These are phyloP conservation scores for Enteromius mattozi DNA, from an alignment of 2,797 vertebrate genomes.

Conservation along the genomic window DNA sequence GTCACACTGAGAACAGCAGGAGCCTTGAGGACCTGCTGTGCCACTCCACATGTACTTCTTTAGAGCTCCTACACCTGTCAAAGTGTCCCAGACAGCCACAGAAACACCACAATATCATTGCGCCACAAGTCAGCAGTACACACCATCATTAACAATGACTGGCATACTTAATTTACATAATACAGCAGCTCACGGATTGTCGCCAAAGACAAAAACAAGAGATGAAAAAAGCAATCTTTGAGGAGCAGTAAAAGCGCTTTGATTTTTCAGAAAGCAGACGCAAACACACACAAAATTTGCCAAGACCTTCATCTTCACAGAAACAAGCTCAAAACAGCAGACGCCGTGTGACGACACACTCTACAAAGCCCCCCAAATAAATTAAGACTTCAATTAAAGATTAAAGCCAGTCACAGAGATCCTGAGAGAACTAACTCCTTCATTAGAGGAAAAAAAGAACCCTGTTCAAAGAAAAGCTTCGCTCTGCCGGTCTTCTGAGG, in stretches of 20 bases:
- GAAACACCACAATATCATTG: background rate
- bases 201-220: background rate
- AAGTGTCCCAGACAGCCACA: constrained; percentile 19
- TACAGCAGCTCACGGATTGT: background rate
- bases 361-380: constrained; percentile 35
- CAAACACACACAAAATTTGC: background rate
- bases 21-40: constrained; percentile 34
- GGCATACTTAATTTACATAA: constrained; percentile 10
- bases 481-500: constrained; percentile 9
- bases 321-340: constrained; percentile 20
- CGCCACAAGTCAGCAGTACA: background rate
- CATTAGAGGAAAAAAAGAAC: background rate
- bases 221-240: constrained; percentile 18
- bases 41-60: constrained; percentile 5
- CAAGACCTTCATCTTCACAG: constrained; percentile 15
- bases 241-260: constrained; percentile 13
- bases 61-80: constrained; percentile 8
- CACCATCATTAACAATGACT: background rate
- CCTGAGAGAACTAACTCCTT: constrained; percentile 32
- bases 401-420: constrained; percentile 42
- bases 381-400: constrained; percentile 58
- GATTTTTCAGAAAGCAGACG: constrained; percentile 11
- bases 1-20: constrained; percentile 38
- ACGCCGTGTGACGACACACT: background rate
- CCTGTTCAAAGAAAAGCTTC: constrained; percentile 42